Evolutionary conservation across 64 coral and sea anemone species (phyloP).

Genomic region (Stichodactyla helianthus): DNA sequence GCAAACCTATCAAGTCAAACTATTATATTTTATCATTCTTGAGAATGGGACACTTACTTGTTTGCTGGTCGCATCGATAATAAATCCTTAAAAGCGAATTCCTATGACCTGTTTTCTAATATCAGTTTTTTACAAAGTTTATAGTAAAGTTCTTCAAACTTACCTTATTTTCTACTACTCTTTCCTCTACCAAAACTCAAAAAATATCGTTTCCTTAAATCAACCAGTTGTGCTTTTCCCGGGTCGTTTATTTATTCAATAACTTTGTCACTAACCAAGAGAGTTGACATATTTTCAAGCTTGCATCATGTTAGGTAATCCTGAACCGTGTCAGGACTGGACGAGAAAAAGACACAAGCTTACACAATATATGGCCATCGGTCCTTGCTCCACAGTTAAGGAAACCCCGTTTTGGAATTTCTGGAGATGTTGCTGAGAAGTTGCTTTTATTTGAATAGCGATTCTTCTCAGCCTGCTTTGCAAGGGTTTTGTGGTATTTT

Average conservation of each 20-base stretch:
- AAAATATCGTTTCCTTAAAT: not conserved
- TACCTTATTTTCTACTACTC: not conserved
- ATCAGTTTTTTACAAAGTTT: not conserved
- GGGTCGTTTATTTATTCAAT: constrained; percentile 2
- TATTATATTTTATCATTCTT: not conserved
- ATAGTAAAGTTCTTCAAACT: not conserved
- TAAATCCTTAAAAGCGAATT: not conserved
- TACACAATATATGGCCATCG: not conserved
- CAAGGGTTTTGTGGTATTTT: too few relatives aligned
- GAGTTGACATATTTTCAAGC: not conserved
- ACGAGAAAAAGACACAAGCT: not conserved
- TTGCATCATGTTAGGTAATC: constrained; percentile 15
- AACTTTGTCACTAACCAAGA: not conserved
- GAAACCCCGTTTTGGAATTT: too few relatives aligned
- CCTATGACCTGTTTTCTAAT: not conserved
- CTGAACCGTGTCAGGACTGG: constrained; percentile 1
- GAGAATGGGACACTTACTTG: not conserved
- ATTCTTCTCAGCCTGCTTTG: too few relatives aligned
- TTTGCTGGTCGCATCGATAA: not conserved
- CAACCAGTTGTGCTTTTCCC: not conserved
- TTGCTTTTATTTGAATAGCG: too few relatives aligned
- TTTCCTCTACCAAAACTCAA: not conserved
- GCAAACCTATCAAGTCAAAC: not conserved
- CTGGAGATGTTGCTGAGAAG: too few relatives aligned
- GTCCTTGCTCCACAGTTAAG: not conserved